A percentile compares a stretch with the other conserved stretches of the same genome.
phyloP scores from a whole-genome alignment of 92 coral and sea anemone genomes.

The Epizoanthus fatuus region DNA sequence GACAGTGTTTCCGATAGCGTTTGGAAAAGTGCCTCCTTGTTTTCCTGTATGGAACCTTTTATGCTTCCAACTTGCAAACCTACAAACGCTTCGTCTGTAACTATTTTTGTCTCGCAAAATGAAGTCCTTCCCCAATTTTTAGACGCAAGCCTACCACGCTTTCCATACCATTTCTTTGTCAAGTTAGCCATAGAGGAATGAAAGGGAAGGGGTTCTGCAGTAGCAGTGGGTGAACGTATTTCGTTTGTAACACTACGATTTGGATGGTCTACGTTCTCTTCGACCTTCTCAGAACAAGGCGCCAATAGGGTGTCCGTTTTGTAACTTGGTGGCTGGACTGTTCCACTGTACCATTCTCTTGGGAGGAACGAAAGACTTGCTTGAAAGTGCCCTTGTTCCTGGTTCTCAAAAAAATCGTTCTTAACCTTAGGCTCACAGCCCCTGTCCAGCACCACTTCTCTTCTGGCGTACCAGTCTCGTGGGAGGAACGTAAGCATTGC shows the following conservation, averaged over 20 bases:
- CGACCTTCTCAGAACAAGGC: not conserved
- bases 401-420: no score
- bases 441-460: no score
- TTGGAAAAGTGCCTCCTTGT: slow-evolving; percentile 16
- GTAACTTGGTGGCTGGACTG: no score
- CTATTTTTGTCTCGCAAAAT: slow-evolving; percentile 1
- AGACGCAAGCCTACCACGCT: slow-evolving; percentile 19
- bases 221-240: not conserved
- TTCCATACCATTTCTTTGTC: slow-evolving; percentile 19
- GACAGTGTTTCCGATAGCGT: not conserved
- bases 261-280: not conserved
- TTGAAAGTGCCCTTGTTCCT: no score
- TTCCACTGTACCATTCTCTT: no score
- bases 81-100: not conserved
- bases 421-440: not conserved
- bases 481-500: no score
- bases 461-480: no score
- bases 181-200: slow-evolving; percentile 8
- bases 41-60: slow-evolving; percentile 16
- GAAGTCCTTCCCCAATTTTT: slow-evolving; percentile 7
- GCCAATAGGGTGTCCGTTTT: no score
- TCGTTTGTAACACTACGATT: not conserved
- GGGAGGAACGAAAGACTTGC: no score
- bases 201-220: slow-evolving; percentile 3
- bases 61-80: not conserved